Evolutionary conservation across 2,113 vertebrate species (phyloP), one percentile per base, ranked within the genome.

Genomic region (Epinephelus lanceolatus): DNA sequence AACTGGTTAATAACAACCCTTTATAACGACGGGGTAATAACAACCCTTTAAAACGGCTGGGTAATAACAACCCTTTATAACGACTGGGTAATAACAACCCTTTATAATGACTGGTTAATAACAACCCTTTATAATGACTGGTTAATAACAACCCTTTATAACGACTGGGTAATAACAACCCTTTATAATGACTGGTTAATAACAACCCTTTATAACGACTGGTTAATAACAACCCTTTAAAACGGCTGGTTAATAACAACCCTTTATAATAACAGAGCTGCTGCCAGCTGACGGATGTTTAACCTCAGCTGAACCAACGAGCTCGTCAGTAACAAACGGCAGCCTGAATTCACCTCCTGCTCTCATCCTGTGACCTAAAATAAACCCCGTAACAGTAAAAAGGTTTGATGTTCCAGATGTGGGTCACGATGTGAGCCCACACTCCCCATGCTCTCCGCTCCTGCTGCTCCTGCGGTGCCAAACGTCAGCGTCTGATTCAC

Each of bases 361-460:
- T 79, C 17, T 52, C 57, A 42, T 80, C 59, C 21, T 6, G 62
- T 12, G 52, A 72, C 71, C 80, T 71, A 68, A 80, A 81, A 83
- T 27, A 77, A 81, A 84, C 51, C 15, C 51, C 63, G 70, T 25
- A 56, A 53, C 17, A 30, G 42, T 3, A n/a, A 66, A 37, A 78
- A 71, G 76, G 69, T 87, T 85, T 1, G 40, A 19, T 11, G 55
- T 11, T 19, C 70, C 81, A 88, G 85, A 93, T 92, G 78, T 93
- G 83, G 88, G 89, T 93, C 89, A 86, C 13, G 2, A 61, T 69
- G 33, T 45, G 55, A 83, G 84, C 83, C 87, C 1, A 52, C 27
- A 71, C 79, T 76, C 11, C 69, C 55, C 66, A 19, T 30, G 23
- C 70, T 74, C 78, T 63, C 57, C 17, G 57, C 47, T 51, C 23